A percentile compares a stretch with the other conserved stretches of the same genome.
These are phyloP conservation scores for Netelia fuscicornis DNA, from an alignment of 2,888 invertebrate genomes.

Conservation along the genomic window DNA sequence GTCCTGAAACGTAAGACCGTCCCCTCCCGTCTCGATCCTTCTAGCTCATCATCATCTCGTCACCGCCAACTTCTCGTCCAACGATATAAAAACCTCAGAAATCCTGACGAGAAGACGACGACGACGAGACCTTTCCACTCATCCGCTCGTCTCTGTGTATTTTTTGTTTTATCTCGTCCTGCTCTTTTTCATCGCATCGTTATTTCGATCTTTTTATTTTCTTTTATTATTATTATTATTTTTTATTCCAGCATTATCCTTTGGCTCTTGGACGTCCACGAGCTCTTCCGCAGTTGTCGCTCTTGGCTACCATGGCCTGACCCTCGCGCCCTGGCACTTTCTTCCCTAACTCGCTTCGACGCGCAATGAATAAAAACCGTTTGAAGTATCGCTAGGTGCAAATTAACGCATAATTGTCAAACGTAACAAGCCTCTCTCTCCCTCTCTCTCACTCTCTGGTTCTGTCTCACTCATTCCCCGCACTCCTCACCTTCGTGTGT, in stretches of 20 bases:
- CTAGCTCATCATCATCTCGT: slow-evolving; percentile 22
- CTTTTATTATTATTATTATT: neutral
- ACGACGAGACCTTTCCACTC: slow-evolving; percentile 31
- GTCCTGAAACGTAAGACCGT: slow-evolving; percentile 29
- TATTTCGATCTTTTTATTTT: slow-evolving; percentile 20
- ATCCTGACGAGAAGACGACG: slow-evolving; percentile 68
- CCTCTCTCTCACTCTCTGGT: neutral
- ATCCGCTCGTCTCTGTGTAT: slow-evolving; percentile 13
- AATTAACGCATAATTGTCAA: slow-evolving; percentile 85
- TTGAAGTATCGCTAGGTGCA: slow-evolving; percentile 84
- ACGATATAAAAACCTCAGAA: slow-evolving; percentile 78
- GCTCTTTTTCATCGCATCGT: slow-evolving; percentile 37
- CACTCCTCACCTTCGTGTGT: slow-evolving; percentile 8
- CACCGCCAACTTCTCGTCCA: slow-evolving; percentile 50
- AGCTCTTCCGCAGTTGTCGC: slow-evolving; percentile 33
- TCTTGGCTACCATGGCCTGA: slow-evolving; percentile 63
- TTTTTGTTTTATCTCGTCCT: slow-evolving; percentile 21
- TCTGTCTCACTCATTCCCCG: slow-evolving; percentile 43
- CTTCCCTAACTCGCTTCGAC: slow-evolving; percentile 79
- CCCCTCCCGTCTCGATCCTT: slow-evolving; percentile 24
- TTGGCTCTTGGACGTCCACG: slow-evolving; percentile 26
- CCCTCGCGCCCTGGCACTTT: slow-evolving; percentile 67
- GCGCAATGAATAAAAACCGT: slow-evolving; percentile 85
- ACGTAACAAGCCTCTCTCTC: slow-evolving; percentile 80
- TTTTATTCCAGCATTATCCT: slow-evolving; percentile 39